Percentiles rank a stretch among this genome's conserved stretches.
These are phyloP conservation scores for Dysmachus trigonus DNA, from an alignment of 2,888 invertebrate genomes.

Conservation along the genomic window DNA sequence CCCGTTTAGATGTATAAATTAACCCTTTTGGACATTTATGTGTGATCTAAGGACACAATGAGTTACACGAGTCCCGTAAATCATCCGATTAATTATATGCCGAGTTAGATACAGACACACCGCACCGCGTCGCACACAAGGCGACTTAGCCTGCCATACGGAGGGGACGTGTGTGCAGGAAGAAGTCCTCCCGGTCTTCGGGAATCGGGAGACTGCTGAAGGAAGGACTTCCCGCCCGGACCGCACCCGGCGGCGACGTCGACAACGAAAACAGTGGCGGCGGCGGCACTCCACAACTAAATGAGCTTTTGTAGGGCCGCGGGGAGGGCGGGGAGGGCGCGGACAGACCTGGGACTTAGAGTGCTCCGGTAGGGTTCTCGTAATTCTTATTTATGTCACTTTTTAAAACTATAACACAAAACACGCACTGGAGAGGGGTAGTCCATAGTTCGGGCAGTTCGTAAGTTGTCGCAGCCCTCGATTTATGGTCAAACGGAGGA, in stretches of 20 bases:
- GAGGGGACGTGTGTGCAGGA: slow-evolving; percentile 3
- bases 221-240: background rate
- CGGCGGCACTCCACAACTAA: background rate
- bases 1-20: slow-evolving; percentile 59
- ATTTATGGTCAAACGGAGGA: slow-evolving; percentile 35
- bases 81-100: slow-evolving; percentile 58
- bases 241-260: background rate
- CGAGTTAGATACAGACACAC: background rate
- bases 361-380: slow-evolving; percentile 32
- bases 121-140: background rate
- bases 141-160: background rate
- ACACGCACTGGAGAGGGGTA: slow-evolving; percentile 2
- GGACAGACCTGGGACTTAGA: slow-evolving; percentile 13
- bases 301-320: background rate
- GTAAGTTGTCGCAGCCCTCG: background rate
- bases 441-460: slow-evolving; percentile 9
- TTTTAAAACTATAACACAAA: slow-evolving; percentile 37
- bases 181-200: slow-evolving; percentile 11
- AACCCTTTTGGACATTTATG: slow-evolving; percentile 65
- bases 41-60: slow-evolving; percentile 59
- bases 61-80: slow-evolving; percentile 55
- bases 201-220: slow-evolving; percentile 15
- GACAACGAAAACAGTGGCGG: background rate
- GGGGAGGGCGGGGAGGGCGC: background rate
- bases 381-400: slow-evolving; percentile 43